Conservation (phyloP, 2,113 vertebrate genomes). For the Stictonetta naevosa region DNA sequence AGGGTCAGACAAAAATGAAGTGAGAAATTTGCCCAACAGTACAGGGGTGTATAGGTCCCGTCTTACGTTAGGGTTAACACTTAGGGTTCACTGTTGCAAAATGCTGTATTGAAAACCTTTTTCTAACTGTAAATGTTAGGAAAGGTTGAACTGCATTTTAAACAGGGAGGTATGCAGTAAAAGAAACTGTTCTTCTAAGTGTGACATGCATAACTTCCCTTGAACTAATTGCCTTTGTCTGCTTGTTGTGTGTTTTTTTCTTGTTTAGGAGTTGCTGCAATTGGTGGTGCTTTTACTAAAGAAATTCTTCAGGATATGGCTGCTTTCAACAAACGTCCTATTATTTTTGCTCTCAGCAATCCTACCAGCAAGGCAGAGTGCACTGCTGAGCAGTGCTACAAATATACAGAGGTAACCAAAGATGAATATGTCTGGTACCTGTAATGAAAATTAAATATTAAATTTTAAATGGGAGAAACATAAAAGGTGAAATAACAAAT, state of each 20-base stretch:
- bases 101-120: background rate
- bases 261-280: constrained; percentile 89
- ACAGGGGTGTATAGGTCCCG: background rate
- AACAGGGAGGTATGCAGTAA: background rate
- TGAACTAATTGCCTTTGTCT: background rate
- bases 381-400: constrained; percentile 96
- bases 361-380: constrained; percentile 98
- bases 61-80: background rate
- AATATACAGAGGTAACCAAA: constrained; percentile 85
- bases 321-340: constrained; percentile 87
- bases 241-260: background rate
- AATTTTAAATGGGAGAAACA: background rate
- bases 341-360: constrained; percentile 98
- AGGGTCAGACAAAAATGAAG: background rate
- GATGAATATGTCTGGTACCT: background rate
- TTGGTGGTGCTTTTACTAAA: constrained; percentile 91
- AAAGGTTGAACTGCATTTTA: background rate
- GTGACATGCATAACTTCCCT: background rate
- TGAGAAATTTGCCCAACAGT: background rate
- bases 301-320: constrained; percentile 93
- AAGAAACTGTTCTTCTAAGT: background rate
- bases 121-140: background rate
- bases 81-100: background rate
- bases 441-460: background rate
- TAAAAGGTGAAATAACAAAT: background rate